Percentiles rank a stretch among this genome's conserved stretches.
Conservation (phyloP, 2,888 invertebrate species). For the Stenichneumon culpator region DNA sequence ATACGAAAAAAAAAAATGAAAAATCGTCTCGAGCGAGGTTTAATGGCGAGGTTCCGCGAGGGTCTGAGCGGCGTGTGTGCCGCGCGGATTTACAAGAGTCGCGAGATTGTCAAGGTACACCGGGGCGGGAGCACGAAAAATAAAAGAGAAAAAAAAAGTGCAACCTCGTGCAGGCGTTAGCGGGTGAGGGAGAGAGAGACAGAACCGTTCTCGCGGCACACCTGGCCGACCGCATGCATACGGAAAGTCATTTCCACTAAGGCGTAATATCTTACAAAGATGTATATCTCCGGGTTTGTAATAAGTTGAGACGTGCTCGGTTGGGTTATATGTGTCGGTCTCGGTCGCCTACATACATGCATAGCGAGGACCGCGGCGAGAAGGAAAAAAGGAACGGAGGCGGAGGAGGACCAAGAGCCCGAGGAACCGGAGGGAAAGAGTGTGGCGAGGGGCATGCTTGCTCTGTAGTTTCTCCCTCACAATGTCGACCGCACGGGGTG, state of each 20-base stretch:
- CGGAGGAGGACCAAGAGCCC: slow-evolving; percentile 25
- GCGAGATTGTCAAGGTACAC: slow-evolving; percentile 38
- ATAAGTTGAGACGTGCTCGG: slow-evolving; percentile 61
- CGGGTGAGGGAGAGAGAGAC: not conserved
- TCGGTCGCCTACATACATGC: slow-evolving; percentile 50
- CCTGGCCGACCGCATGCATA: slow-evolving; percentile 58
- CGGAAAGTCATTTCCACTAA: slow-evolving; percentile 73
- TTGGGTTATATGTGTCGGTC: slow-evolving; percentile 19
- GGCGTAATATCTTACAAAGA: slow-evolving; percentile 71
- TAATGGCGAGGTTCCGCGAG: not conserved
- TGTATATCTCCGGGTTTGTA: slow-evolving; percentile 60
- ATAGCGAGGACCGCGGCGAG: slow-evolving; percentile 51
- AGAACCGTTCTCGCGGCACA: slow-evolving; percentile 21
- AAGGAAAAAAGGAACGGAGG: slow-evolving; percentile 34
- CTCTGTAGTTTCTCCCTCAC: slow-evolving; percentile 28
- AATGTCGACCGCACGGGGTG: slow-evolving; percentile 66
- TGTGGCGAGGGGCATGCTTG: slow-evolving; percentile 1
- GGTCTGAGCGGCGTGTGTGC: not conserved
- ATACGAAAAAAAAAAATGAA: not conserved
- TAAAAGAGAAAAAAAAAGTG: not conserved
- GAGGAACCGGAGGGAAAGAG: slow-evolving; percentile 47
- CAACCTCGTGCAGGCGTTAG: too few relatives aligned
- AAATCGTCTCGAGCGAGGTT: not conserved
- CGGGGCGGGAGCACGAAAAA: slow-evolving; percentile 6
- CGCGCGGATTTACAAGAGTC: slow-evolving; percentile 11